phyloP scores from a whole-genome alignment of 2,113 vertebrate genomes.

The Nettapus auritus region DNA sequence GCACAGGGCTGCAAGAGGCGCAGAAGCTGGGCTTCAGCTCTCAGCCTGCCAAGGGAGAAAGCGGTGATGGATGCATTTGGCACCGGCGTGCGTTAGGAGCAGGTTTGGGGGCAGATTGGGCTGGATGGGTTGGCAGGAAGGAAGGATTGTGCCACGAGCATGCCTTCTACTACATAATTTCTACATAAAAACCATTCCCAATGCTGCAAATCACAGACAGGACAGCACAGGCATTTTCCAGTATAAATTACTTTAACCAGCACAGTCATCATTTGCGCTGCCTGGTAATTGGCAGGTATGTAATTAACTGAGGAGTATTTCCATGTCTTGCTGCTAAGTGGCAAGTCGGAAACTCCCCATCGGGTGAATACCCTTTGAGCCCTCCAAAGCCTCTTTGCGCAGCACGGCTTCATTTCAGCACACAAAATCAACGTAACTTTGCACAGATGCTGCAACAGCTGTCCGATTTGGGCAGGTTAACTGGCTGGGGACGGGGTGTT shows the following conservation, averaged over 20 bases:
- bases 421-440: not conserved
- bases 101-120: not conserved
- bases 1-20: not conserved
- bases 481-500: not conserved
- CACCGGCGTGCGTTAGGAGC: not conserved
- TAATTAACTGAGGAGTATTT: slow-evolving; percentile 43
- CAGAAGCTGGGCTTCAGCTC: not conserved
- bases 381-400: not conserved
- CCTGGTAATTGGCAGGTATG: slow-evolving; percentile 39
- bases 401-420: not conserved
- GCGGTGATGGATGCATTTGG: not conserved
- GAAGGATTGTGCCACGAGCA: not conserved
- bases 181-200: not conserved
- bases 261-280: not conserved
- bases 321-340: not conserved
- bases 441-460: slow-evolving; percentile 55
- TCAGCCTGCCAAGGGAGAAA: not conserved
- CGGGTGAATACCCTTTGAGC: not conserved
- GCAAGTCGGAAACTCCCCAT: slow-evolving; percentile 7
- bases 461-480: not conserved
- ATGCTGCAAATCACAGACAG: not conserved
- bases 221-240: not conserved
- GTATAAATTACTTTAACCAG: slow-evolving; percentile 21
- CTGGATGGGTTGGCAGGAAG: not conserved
- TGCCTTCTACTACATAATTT: not conserved